These are phyloP conservation scores for Grallaria varia DNA, from an alignment of 2,113 vertebrate genomes.

Conservation along the genomic window DNA sequence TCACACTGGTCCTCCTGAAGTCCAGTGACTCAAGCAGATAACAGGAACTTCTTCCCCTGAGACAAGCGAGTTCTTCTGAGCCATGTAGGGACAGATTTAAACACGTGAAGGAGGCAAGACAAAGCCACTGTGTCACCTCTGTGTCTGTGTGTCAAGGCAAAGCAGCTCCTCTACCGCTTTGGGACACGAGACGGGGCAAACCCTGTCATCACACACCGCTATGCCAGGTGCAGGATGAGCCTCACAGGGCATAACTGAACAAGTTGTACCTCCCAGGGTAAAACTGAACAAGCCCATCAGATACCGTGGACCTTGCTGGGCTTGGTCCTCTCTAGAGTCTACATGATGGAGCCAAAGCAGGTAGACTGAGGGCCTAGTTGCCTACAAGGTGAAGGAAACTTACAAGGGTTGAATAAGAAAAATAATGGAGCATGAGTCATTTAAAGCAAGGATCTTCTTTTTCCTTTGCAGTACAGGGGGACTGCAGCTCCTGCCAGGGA, in stretches of 20 bases:
- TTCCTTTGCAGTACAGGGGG: not conserved
- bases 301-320: not conserved
- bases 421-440: not conserved
- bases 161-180: not conserved
- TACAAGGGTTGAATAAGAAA: not conserved
- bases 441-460: not conserved
- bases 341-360: not conserved
- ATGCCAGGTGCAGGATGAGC: not conserved
- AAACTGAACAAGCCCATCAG: not conserved
- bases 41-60: not conserved
- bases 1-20: not conserved
- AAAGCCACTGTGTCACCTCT: not conserved
- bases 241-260: not conserved
- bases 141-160: not conserved
- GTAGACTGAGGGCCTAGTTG: not conserved
- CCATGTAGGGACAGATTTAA: not conserved
- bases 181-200: not conserved
- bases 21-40: not conserved
- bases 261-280: not conserved
- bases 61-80: not conserved
- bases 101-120: not conserved
- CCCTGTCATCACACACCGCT: not conserved
- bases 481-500: not conserved
- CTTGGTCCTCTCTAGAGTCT: not conserved
- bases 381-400: not conserved